Evolutionary conservation across 2,797 vertebrate species (phyloP), one percentile per base, ranked within the genome.

Genomic region (Rhinatrema bivittatum): DNA sequence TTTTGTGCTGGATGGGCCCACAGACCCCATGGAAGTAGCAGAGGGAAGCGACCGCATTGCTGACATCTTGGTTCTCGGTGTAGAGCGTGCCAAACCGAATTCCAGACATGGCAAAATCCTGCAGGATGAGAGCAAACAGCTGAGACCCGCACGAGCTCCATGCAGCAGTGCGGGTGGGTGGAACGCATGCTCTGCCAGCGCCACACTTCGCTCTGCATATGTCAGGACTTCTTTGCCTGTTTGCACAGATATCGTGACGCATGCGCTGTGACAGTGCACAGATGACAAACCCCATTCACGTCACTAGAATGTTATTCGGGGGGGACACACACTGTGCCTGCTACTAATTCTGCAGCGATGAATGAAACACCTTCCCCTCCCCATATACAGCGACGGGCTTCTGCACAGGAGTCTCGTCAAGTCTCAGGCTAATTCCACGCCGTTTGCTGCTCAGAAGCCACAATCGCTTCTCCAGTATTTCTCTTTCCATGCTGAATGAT

Each of bases 101-200:
- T 37, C 93, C 95, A 30, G 88, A 78, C 71, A 89, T 81, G 15
- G 89, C 90, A 53, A 99, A 96, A 62, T 99, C 96, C 96, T 98
- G 38, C n/a, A 45, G 28, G 36, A 47, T 64, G 23, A 13, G 24
- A 33, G 26, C 7, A 6, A 29, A n/a, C n/a, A n/a, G n/a, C n/a
- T n/a, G 36, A 29, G 16, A 33, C 2, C 21, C 4, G 20, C 16
- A 15, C 1, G 7, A 20, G 17, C 12, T 1, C 1, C 9, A 3
- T 7, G 29, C 16, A 18, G 36, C 7, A 36, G 15, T 14, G 9
- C 7, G 33, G 17, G 7, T 25, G 20, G 52, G 16, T 7, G 13
- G 11, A 10, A 2, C 10, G 6, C 36, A 35, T 24, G 13, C 43
- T 4, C 7, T 23, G 16, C 14, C 32, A 12, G 20, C 10, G 5